A percentile compares a stretch with the other conserved stretches of the same genome.
These are phyloP conservation scores for Eutolmus rufibarbis DNA, from an alignment of 2,888 invertebrate genomes.

Conservation along the genomic window DNA sequence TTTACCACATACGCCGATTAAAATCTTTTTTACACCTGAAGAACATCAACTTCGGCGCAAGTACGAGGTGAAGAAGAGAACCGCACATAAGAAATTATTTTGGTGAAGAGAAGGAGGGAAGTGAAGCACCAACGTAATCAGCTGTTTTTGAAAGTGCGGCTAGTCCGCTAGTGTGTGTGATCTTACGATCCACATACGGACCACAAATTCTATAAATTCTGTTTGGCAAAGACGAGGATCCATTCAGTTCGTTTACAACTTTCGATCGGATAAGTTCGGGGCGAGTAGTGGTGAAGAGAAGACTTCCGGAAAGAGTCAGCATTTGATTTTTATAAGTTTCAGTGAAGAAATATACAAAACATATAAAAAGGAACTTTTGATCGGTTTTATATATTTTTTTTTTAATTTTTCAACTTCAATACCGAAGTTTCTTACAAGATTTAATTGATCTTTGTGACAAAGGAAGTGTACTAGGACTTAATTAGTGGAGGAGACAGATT, in stretches of 20 bases:
- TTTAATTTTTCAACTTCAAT: neutral
- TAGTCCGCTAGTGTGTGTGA: constrained; percentile 39
- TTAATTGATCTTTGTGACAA: constrained; percentile 20
- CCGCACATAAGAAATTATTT: neutral
- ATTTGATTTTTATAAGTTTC: neutral
- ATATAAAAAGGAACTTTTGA: neutral
- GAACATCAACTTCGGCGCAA: neutral
- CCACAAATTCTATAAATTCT: constrained; percentile 48
- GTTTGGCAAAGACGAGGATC: constrained; percentile 8
- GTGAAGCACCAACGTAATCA: constrained; percentile 2
- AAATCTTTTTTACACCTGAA: constrained; percentile 1
- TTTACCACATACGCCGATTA: neutral
- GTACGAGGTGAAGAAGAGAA: neutral
- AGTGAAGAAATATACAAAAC: neutral
- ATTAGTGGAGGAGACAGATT: constrained; percentile 50
- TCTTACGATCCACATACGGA: constrained; percentile 43
- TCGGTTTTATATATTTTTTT: neutral
- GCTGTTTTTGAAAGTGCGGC: constrained; percentile 19
- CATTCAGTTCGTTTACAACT: constrained; percentile 45
- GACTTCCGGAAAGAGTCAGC: neutral
- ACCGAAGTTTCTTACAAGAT: neutral
- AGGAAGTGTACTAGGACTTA: constrained; percentile 28
- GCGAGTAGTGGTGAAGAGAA: neutral
- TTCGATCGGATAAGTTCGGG: constrained; percentile 33
- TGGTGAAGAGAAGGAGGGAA: neutral